phyloP scores from a whole-genome alignment of 2,797 vertebrate species.

The Ctenosaura bakeri region DNA sequence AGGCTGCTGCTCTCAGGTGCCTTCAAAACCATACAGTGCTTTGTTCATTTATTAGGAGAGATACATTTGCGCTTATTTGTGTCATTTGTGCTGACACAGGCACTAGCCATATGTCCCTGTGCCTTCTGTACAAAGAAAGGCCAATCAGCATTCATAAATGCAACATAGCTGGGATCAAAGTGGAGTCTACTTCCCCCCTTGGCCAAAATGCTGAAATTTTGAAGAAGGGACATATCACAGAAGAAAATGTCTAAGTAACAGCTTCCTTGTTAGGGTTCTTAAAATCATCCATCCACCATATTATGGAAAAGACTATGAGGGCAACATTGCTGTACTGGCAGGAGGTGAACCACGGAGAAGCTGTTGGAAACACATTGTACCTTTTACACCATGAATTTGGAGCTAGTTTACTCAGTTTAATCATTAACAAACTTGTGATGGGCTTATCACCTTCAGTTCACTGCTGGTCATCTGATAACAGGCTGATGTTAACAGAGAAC shows the following conservation, averaged over 20 bases:
- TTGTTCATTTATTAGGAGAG: not conserved
- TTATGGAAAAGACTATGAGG: not conserved
- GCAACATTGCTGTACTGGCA: not conserved
- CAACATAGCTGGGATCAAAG: not conserved
- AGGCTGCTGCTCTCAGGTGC: not conserved
- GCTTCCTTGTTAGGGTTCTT: not conserved
- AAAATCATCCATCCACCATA: not conserved
- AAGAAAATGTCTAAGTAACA: not conserved
- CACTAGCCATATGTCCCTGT: not conserved
- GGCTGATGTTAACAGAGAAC: not conserved
- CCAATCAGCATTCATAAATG: not conserved
- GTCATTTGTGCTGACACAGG: not conserved
- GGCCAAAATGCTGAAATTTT: not conserved
- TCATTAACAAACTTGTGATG: not conserved
- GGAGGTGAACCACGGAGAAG: not conserved
- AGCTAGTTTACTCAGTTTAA: not conserved
- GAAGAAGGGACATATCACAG: not conserved
- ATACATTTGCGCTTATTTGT: not conserved
- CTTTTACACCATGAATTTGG: not conserved
- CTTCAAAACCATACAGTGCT: not conserved
- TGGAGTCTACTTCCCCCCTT: not conserved
- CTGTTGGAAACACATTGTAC: not conserved
- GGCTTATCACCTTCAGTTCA: not conserved
- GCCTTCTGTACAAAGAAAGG: not conserved
- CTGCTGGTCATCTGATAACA: not conserved